These are phyloP conservation scores for Anticlea derivata DNA, from an alignment of 2,888 invertebrate genomes.

Conservation along the genomic window DNA sequence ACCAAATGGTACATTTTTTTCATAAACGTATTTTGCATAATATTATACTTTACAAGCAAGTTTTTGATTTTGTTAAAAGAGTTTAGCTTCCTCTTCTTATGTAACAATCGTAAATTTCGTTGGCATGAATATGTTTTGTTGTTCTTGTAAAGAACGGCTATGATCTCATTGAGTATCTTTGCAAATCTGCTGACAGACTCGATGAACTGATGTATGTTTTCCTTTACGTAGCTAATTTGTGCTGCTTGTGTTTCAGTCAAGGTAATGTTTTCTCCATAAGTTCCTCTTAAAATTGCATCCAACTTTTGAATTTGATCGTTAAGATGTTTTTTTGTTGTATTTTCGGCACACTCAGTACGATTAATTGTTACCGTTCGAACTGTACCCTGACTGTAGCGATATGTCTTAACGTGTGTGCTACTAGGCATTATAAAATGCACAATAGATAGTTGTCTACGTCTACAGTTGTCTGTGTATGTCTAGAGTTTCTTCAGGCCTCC, in stretches of 20 bases:
- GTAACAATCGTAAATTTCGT: constrained; percentile 1
- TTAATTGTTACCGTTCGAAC: no score
- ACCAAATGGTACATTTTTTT: constrained; percentile 57
- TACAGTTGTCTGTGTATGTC: no score
- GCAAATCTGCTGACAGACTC: constrained; percentile 60
- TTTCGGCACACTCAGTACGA: no score
- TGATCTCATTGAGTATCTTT: constrained; percentile 54
- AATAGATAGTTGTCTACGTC: no score
- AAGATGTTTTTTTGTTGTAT: constrained; percentile 17
- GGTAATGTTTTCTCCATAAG: constrained; percentile 31
- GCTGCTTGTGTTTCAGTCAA: constrained; percentile 47
- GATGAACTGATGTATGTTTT: constrained; percentile 56
- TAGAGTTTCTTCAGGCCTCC: no score
- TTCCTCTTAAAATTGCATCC: constrained; percentile 50
- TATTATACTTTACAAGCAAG: constrained; percentile 58
- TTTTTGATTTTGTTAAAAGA: constrained; percentile 49
- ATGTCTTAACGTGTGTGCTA: no score
- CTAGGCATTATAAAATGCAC: no score
- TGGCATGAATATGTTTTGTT: constrained; percentile 20
- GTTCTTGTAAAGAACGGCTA: constrained; percentile 47
- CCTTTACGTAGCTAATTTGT: constrained; percentile 60
- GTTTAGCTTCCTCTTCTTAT: constrained; percentile 19
- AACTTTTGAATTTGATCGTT: constrained; percentile 52
- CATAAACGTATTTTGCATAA: no score
- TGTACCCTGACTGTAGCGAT: no score